These are phyloP conservation scores for Nematolebias whitei DNA, from an alignment of 2,113 vertebrate species.

Conservation along the genomic window DNA sequence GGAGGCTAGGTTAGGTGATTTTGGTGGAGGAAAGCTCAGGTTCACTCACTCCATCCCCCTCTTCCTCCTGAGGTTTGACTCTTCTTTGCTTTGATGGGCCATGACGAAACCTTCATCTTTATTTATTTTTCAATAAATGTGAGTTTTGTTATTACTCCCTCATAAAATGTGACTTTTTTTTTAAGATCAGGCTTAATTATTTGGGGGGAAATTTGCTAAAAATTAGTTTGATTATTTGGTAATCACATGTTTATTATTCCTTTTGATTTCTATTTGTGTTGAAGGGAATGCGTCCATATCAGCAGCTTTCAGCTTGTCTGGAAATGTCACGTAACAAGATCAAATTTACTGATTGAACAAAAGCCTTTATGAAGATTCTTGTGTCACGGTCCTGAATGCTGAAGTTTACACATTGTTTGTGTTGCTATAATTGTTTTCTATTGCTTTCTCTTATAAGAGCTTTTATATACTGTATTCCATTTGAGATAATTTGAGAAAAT, in stretches of 20 bases:
- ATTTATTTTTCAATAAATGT: conserved; percentile 7
- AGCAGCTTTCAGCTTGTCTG: conserved; percentile 11
- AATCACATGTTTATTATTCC: conserved; percentile 9
- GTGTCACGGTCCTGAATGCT: neutral
- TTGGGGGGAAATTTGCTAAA: conserved; percentile 2
- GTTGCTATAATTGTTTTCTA: neutral
- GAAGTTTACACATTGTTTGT: neutral
- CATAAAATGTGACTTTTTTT: neutral
- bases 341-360: conserved; percentile 11
- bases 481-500: conserved; percentile 1
- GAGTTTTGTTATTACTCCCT: neutral
- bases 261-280: conserved; percentile 22
- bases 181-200: neutral
- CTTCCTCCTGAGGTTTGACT: conserved; percentile 23
- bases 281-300: conserved; percentile 1
- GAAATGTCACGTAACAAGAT: conserved; percentile 19
- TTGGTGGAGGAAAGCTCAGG: conserved; percentile 26
- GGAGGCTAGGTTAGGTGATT: conserved; percentile 36
- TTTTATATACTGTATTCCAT: too few species aligned
- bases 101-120: conserved; percentile 9
- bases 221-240: conserved; percentile 27
- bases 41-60: neutral
- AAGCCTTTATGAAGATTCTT: neutral
- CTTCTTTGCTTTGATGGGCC: conserved; percentile 2
- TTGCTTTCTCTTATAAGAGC: too few species aligned